phyloP scores from a whole-genome alignment of 2,888 invertebrate genomes.

The Globia sparganii region DNA sequence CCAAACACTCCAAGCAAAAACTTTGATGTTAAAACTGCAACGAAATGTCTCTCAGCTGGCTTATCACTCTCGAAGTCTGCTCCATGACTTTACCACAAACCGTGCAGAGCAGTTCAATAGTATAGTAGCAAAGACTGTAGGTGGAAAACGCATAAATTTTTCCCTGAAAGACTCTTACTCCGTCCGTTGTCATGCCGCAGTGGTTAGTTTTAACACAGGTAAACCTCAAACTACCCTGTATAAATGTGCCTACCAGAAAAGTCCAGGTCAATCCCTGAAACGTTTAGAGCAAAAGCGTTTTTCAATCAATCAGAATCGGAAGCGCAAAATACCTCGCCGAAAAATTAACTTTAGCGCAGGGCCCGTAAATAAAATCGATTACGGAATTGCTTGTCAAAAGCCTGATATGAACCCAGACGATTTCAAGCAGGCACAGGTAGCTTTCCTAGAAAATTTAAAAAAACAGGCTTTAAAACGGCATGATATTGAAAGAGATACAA shows the following conservation, averaged over 20 bases:
- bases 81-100: neutral
- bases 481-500: neutral
- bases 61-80: constrained; percentile 4
- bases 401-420: neutral
- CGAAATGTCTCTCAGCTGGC: neutral
- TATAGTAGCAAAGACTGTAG: neutral
- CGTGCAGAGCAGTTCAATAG: constrained; percentile 10
- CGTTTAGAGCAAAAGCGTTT: neutral
- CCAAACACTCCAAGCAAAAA: neutral
- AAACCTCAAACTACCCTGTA: neutral
- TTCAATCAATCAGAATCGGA: neutral
- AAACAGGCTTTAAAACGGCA: neutral
- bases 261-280: constrained; percentile 1
- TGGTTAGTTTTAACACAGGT: constrained; percentile 5
- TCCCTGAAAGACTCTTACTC: constrained; percentile 4
- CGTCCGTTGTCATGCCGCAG: neutral
- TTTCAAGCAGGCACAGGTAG: neutral
- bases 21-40: constrained; percentile 7
- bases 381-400: neutral
- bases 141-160: neutral
- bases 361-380: neutral
- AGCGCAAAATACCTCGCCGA: neutral
- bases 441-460: neutral
- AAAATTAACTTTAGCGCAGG: neutral
- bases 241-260: neutral